phyloP scores from a whole-genome alignment of 1,140 invertebrate species.

The Carcinoscorpius rotundicauda region DNA sequence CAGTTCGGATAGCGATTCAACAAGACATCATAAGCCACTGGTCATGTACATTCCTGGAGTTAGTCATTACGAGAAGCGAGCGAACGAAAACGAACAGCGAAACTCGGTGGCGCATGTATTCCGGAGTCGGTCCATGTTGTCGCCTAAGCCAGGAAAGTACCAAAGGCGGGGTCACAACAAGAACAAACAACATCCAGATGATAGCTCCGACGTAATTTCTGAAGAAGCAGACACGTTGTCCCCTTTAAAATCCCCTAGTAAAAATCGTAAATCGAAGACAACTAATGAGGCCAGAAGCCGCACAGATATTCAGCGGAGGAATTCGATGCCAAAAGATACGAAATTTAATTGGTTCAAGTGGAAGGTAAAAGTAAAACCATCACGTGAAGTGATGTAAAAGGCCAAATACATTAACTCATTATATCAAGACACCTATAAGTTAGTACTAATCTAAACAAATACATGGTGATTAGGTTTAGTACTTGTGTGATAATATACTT shows the following conservation, averaged over 20 bases:
- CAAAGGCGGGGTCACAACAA: conserved; percentile 7
- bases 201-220: conserved; percentile 4
- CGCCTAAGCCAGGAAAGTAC: conserved; percentile 9
- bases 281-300: conserved; percentile 12
- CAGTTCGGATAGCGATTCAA: conserved; percentile 20
- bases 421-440: no score
- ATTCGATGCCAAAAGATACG: conserved; percentile 21
- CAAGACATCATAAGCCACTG: conserved; percentile 8
- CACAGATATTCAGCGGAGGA: conserved; percentile 16
- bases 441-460: no score
- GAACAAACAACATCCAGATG: conserved; percentile 2
- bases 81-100: conserved; percentile 13
- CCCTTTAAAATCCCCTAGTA: conserved; percentile 14
- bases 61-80: conserved; percentile 11
- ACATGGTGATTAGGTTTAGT: no score
- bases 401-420: no score
- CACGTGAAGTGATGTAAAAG: conserved; percentile 6
- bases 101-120: conserved; percentile 10
- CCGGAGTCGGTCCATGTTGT: conserved; percentile 18
- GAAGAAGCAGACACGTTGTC: conserved; percentile 16
- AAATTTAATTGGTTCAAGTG: conserved; percentile 22
- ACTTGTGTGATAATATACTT: no score
- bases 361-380: conserved; percentile 21
- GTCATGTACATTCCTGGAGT: conserved; percentile 21
- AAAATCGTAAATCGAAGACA: conserved; percentile 12